Evolutionary conservation across 1,140 invertebrate genomes (phyloP).

Genomic region (Panonychus citri): DNA sequence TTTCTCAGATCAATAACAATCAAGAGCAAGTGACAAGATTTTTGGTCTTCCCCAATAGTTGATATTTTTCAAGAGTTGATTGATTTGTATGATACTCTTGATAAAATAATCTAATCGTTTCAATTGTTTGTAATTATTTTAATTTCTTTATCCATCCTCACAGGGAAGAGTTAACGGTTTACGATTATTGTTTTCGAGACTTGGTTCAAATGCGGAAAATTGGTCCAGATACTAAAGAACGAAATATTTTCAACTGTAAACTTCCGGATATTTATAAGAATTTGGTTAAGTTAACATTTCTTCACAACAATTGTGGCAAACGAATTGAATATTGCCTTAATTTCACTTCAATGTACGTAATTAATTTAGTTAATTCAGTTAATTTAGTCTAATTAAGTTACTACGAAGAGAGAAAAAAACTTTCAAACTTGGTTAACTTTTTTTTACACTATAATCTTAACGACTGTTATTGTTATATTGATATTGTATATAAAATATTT

Average conservation of each 20-base stretch:
- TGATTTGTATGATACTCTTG: too few species aligned
- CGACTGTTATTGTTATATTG: neutral
- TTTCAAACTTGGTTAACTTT: neutral
- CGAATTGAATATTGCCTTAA: slow-evolving; percentile 50
- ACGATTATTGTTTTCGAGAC: slow-evolving; percentile 56
- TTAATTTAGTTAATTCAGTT: too few species aligned
- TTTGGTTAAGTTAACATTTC: slow-evolving; percentile 47
- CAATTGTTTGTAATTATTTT: neutral
- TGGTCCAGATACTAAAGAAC: slow-evolving; percentile 26
- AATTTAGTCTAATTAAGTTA: neutral
- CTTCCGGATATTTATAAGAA: slow-evolving; percentile 34
- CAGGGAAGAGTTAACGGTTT: slow-evolving; percentile 47
- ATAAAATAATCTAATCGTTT: too few species aligned
- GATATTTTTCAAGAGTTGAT: too few species aligned
- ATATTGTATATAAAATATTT: neutral
- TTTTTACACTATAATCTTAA: neutral
- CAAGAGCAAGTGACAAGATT: too few species aligned
- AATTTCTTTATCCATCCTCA: slow-evolving; percentile 24
- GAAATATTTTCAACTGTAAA: slow-evolving; percentile 21
- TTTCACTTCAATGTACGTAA: slow-evolving; percentile 39
- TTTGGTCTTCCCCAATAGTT: too few species aligned
- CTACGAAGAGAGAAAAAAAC: neutral
- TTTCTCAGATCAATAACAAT: too few species aligned
- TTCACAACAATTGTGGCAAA: slow-evolving; percentile 54
- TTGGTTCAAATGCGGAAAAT: slow-evolving; percentile 31